phyloP scores from a whole-genome alignment of 2,113 vertebrate genomes.

The Xiphorhynchus elegans region DNA sequence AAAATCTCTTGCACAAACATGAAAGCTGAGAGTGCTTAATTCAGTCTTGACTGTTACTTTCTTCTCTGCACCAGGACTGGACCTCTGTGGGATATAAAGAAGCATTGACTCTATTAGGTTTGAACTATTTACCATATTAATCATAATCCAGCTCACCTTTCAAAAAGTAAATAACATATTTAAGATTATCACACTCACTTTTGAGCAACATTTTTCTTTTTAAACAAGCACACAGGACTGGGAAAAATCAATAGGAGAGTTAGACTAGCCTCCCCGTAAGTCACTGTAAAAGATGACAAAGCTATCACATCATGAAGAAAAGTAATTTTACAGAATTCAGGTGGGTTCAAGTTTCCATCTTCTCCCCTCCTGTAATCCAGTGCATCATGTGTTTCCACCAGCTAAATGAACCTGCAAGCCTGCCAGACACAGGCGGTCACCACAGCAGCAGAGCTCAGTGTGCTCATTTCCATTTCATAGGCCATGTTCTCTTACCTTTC shows the following conservation, averaged over 20 bases:
- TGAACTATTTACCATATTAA: slow-evolving; percentile 73
- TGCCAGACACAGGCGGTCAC: slow-evolving; percentile 9
- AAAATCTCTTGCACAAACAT: not conserved
- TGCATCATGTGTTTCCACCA: not conserved
- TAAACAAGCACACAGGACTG: slow-evolving; percentile 58
- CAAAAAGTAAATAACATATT: slow-evolving; percentile 81
- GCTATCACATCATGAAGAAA: slow-evolving; percentile 43
- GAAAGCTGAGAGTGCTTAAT: slow-evolving; percentile 1
- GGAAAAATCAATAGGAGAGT: slow-evolving; percentile 65
- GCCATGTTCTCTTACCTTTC: not conserved
- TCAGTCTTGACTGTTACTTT: slow-evolving; percentile 7
- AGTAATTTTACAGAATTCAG: slow-evolving; percentile 54
- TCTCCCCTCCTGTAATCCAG: not conserved
- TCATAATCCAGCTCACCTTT: slow-evolving; percentile 80
- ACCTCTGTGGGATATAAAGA: slow-evolving; percentile 21
- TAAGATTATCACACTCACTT: slow-evolving; percentile 70
- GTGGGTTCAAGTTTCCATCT: slow-evolving; percentile 7
- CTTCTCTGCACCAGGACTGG: not conserved
- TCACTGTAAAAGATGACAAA: slow-evolving; percentile 66
- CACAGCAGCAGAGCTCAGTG: not conserved
- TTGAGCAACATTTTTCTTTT: slow-evolving; percentile 77
- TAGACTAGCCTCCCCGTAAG: not conserved
- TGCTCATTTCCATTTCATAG: not conserved
- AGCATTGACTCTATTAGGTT: slow-evolving; percentile 66
- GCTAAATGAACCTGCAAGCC: slow-evolving; percentile 12